Evolutionary conservation across 2,113 vertebrate species (phyloP).

Genomic region (Poicephalus gulielmi): DNA sequence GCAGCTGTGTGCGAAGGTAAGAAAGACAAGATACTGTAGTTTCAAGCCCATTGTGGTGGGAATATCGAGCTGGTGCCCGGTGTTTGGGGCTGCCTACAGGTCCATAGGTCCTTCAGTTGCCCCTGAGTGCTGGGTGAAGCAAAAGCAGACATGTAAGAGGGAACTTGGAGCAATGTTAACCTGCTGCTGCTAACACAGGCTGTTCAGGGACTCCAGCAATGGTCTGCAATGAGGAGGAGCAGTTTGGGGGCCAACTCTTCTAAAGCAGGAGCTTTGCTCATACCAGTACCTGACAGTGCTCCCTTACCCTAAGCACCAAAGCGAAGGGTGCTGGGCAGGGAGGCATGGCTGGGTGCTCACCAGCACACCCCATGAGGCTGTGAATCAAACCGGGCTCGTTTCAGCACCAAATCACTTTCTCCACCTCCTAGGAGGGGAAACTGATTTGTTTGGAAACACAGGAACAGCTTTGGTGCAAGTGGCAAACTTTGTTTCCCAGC

Average conservation of each 20-base stretch:
- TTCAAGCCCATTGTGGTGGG: background rate
- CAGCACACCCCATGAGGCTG: accelerated
- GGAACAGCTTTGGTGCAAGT: background rate
- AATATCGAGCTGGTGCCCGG: background rate
- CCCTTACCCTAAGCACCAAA: accelerated
- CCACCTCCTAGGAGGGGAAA: background rate
- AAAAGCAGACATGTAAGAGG: background rate
- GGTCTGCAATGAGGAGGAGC: background rate
- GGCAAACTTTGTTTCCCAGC: background rate
- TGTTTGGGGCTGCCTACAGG: background rate
- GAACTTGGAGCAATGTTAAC: background rate
- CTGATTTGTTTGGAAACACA: background rate
- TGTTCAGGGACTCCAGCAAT: background rate
- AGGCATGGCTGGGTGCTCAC: background rate
- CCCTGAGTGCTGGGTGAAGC: no score
- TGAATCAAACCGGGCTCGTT: accelerated
- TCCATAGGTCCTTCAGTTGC: background rate
- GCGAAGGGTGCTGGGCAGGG: background rate
- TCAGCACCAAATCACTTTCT: background rate
- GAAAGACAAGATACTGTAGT: background rate
- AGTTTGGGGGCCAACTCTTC: no score
- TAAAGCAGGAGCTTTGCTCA: background rate
- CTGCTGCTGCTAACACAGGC: background rate
- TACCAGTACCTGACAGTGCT: background rate
- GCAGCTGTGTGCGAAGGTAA: background rate